Base-by-base conservation (phyloP, 1,140 invertebrate species). In the Planococcus citri region DNA sequence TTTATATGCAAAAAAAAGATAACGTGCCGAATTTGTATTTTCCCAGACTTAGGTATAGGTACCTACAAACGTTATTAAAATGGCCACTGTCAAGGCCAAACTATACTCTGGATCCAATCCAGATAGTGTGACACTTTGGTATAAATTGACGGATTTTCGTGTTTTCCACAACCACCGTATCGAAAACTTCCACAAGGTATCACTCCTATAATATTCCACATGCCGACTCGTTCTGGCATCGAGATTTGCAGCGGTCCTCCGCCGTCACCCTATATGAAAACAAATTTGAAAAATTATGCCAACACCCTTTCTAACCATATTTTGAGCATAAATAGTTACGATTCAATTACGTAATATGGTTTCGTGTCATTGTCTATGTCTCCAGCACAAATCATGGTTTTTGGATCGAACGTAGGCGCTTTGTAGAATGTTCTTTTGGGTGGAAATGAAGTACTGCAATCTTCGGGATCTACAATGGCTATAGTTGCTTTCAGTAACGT, bases 321-420 rank as follows among this genome's bases (percentile, higher is more conserved):
- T n/a, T n/a, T n/a, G n/a, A n/a, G n/a, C n/a, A n/a, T n/a, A 72
- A n/a, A n/a, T n/a, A n/a, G n/a, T n/a, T n/a, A n/a, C n/a, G n/a
- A n/a, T n/a, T 58, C 69, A 73, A 69, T 73, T 78, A 88, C 87
- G 80, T 88, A 86, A 74, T 88, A 90, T 0, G 88, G 87, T 73
- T 89, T 88, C 71, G 83, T 85, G 1, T 86, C 86, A 0, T 83
- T 80, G 69, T 81, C 80, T 25, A 77, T 77, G 72, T 79, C 79
- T 20, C 88, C 88, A 17, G 87, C 88, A 75, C 88, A 90, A 20
- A 90, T 75, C 74, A 79, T 80, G 0, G 78, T 75, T 0, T 76
- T 72, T 17, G 79, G 51, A 20, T 84, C 79, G 0, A 38, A 1
- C 68, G 70, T 75, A 82, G 38, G 69, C 72, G 77, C 0, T n/a